Evolutionary conservation across 2,888 invertebrate genomes (phyloP), one percentile per base, ranked within the genome.

Genomic region (Minunthozetes semirufus): DNA sequence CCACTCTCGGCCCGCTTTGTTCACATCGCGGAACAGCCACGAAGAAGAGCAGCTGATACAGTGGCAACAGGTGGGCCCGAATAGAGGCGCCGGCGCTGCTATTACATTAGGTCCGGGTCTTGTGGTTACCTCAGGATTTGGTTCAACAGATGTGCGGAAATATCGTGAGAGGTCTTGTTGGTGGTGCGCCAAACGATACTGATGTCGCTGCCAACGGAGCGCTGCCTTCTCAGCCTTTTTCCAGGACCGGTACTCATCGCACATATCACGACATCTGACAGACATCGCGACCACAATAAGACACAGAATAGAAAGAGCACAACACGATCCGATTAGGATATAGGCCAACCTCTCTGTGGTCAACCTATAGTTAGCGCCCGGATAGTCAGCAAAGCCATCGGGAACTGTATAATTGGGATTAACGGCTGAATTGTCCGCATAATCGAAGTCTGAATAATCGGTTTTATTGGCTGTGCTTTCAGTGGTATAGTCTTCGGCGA

Each of bases 301-400:
- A 59, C 76, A 76, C 6, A 77, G 29, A 11, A 77, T 66, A 19
- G 77, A 76, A 15, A 77, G 46, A 8, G 76, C 77, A 76, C 77
- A 77, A 50, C 77, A 76, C 17, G 66, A 63, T 5, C 77, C 77
- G 72, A 77, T 77, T 22, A 77, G 42, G 8, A 77, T 76, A 25
- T 77, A 77, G 15, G 77, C 77, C 33, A 77, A 25, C 22, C 77
- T 48, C 27, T 77, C 77, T 13, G 77, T 77, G 29, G 77, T 77
- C 25, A 77, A 38, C n/a, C 76, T 29, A 22, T 76, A 72, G 48
- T 46, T 70, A 48, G 70, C 70, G 15, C 70, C 48, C 3, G 53
- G 72, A 53, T 72, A 22, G 53, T 59, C 72, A 38, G 29, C 48
- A 50, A 19, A 53, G 29, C 33, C 50, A 56, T 59, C 72, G 29